A percentile compares a stretch with the other conserved stretches of the same genome.
Conservation (phyloP, 2,797 vertebrate genomes). For the Chloroceryle inda region DNA sequence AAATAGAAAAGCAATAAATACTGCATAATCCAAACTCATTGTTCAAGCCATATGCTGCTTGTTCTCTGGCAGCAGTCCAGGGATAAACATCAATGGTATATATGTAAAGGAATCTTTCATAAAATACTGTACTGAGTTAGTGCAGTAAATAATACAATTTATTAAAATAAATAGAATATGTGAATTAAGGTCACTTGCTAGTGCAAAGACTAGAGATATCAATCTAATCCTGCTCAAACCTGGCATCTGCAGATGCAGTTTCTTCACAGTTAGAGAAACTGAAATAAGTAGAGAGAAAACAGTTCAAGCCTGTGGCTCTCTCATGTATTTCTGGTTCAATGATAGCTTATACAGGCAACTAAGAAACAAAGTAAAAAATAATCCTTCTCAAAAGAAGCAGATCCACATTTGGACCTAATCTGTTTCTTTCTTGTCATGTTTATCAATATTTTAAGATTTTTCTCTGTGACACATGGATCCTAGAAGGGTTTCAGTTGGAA, state of each 20-base stretch:
- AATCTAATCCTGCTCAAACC: background rate
- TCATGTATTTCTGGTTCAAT: background rate
- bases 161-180: conserved; percentile 31
- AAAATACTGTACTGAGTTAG: background rate
- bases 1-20: conserved; percentile 43
- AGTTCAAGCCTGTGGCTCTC: background rate
- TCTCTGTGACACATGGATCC: rapidly evolving
- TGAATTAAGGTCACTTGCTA: conserved; percentile 21
- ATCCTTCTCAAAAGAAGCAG: background rate
- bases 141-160: conserved; percentile 21
- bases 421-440: background rate
- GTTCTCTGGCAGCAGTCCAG: background rate
- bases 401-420: background rate
- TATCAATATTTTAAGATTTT: background rate
- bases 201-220: background rate
- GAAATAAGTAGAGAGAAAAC: background rate
- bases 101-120: background rate
- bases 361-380: background rate
- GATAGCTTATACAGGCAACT: background rate
- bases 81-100: background rate
- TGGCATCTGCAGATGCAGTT: background rate
- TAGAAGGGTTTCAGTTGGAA: no score
- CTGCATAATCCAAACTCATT: conserved; percentile 39
- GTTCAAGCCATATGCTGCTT: background rate
- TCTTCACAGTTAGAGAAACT: background rate